Evolutionary conservation across 1,140 invertebrate species (phyloP), one percentile per base, ranked within the genome.

Genomic region (Mercenaria mercenaria): DNA sequence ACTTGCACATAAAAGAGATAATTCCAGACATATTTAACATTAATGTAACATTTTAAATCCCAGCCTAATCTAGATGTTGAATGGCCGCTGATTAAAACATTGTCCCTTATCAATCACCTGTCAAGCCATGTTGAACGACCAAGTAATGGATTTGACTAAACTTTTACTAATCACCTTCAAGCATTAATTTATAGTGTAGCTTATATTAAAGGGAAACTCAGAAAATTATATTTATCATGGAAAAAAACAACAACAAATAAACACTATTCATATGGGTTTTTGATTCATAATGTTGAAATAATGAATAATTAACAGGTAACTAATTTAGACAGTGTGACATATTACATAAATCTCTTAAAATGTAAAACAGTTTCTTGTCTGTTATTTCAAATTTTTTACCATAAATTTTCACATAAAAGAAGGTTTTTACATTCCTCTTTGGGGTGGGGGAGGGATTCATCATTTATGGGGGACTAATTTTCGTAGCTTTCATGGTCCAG

Each of bases 131-230:
- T 15, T 72, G 8, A 39, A 72, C 67, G 6, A 41, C 67, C 34
- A 20, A 34, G 10, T 72, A 72, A 72, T 41, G 18, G 10, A 72
- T 72, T 23, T 72, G 67, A 72, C 34, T 20, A 39, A 72, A 37
- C 67, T 18, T 41, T 72, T 72, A 72, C 67, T 72, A 72, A 72
- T 72, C 37, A 72, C 67, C 67, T 72, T 37, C 67, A 4, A 72
- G 13, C 67, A 39, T 72, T 72, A 37, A 39, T 72, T 72, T 72
- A 72, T 72, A 37, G 34, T 20, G 8, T 64, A 56, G 2, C 20
- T 8, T 8, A 56, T 3, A 3, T 56, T 56, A 56, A 56, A 56
- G 52, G 52, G 52, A 56, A 56, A 56, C 3, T 23, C 20, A 4
- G 20, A n/a, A n/a, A n/a, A n/a, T n/a, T n/a, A n/a, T n/a, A n/a